A percentile compares a stretch with the other conserved stretches of the same genome.
These are phyloP conservation scores for Druon quercuslanigerum DNA, from an alignment of 1,140 invertebrate genomes.

Conservation along the genomic window DNA sequence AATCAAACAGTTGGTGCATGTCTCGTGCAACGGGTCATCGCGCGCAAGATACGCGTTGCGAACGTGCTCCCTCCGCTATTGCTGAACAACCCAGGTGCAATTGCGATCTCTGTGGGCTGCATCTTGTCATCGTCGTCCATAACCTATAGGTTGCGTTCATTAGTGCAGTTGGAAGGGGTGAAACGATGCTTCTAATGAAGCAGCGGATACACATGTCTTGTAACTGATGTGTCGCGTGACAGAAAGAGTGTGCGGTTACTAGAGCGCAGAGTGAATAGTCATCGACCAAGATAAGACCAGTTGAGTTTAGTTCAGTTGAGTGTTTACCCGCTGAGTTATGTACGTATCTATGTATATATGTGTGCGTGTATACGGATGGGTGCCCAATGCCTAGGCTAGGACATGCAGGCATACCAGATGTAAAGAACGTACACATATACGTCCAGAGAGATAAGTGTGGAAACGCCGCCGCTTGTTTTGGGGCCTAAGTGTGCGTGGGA, in stretches of 20 bases:
- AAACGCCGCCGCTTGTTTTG: neutral
- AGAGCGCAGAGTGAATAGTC: neutral
- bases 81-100: neutral
- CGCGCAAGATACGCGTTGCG: neutral
- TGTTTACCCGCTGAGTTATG: neutral
- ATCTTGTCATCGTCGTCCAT: neutral
- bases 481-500: constrained; percentile 12
- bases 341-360: neutral
- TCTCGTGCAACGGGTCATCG: constrained; percentile 11
- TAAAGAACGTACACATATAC: neutral
- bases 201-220: too few species aligned
- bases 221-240: neutral
- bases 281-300: neutral
- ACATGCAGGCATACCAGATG: constrained; percentile 12
- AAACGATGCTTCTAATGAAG: neutral
- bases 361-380: neutral
- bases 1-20: neutral
- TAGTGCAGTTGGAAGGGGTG: neutral
- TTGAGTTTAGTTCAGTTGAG: neutral
- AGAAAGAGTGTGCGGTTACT: neutral
- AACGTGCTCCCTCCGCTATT: neutral
- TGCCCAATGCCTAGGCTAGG: neutral
- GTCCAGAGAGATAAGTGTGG: neutral
- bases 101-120: neutral
- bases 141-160: neutral